phyloP scores from a whole-genome alignment of 1,140 invertebrate species.

The Drosophila subobscura region DNA sequence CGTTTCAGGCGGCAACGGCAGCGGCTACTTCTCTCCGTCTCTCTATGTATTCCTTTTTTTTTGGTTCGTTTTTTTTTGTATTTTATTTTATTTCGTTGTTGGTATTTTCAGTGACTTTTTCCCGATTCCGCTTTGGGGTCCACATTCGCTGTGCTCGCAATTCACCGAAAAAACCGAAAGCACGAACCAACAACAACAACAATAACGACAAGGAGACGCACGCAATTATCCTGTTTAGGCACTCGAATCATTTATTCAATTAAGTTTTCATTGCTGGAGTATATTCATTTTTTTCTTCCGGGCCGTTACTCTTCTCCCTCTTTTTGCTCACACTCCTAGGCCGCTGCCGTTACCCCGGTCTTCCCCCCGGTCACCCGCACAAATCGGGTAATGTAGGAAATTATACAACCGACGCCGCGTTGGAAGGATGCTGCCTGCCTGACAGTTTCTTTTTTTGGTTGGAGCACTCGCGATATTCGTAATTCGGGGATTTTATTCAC shows the following conservation, averaged over 20 bases:
- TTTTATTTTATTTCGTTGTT: not conserved
- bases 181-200: conserved; percentile 5
- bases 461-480: conserved; percentile 40
- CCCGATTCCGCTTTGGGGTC: conserved; percentile 60
- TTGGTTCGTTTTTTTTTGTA: conserved; percentile 7
- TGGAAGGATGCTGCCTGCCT: not conserved
- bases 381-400: conserved; percentile 38
- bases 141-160: conserved; percentile 60
- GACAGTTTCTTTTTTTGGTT: conserved; percentile 6
- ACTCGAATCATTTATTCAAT: conserved; percentile 43
- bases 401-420: conserved; percentile 62
- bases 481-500: conserved; percentile 8
- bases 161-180: conserved; percentile 58
- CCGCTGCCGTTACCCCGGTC: conserved; percentile 67
- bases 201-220: conserved; percentile 51
- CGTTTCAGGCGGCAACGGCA: conserved; percentile 69
- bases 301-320: conserved; percentile 1
- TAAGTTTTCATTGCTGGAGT: conserved; percentile 23
- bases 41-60: conserved; percentile 59
- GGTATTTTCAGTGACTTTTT: conserved; percentile 46
- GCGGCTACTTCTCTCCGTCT: conserved; percentile 60
- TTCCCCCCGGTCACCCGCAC: conserved; percentile 13
- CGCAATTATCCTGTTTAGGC: conserved; percentile 14
- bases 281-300: not conserved
- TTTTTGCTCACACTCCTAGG: conserved; percentile 17